Evolutionary conservation across 2,888 invertebrate species (phyloP).

Genomic region (Panzeria rudis): DNA sequence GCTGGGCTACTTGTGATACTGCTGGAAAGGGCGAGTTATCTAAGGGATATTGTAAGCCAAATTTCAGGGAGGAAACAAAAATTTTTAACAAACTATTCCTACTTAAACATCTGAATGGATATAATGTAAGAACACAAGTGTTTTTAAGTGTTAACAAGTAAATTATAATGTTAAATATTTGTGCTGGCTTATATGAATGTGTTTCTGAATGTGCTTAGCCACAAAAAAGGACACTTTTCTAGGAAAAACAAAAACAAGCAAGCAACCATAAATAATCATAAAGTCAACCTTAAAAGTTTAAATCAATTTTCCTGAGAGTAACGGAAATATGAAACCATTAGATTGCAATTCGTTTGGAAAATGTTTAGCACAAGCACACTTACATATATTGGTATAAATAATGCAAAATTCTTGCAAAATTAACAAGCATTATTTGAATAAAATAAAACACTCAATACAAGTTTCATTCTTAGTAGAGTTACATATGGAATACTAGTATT

Average conservation of each 20-base stretch:
- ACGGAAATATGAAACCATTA: slow-evolving; percentile 69
- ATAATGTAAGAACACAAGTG: slow-evolving; percentile 75
- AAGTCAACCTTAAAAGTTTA: slow-evolving; percentile 68
- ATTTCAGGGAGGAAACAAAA: slow-evolving; percentile 11
- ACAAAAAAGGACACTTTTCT: slow-evolving; percentile 45
- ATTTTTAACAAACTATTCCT: slow-evolving; percentile 46
- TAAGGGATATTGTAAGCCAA: slow-evolving; percentile 5
- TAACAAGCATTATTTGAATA: slow-evolving; percentile 33
- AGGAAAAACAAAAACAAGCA: slow-evolving; percentile 27
- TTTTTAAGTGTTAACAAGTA: slow-evolving; percentile 82
- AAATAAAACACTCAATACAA: slow-evolving; percentile 40
- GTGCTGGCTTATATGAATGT: neutral
- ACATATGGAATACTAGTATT: slow-evolving; percentile 5
- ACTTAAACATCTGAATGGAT: slow-evolving; percentile 42
- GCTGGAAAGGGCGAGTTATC: neutral
- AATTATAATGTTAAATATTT: slow-evolving; percentile 76
- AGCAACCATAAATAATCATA: slow-evolving; percentile 59
- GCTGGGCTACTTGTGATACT: neutral
- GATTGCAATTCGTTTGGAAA: slow-evolving; percentile 70
- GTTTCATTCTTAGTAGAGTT: slow-evolving; percentile 30
- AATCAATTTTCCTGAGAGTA: slow-evolving; percentile 67
- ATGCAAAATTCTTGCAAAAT: slow-evolving; percentile 52
- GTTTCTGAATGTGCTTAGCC: slow-evolving; percentile 22
- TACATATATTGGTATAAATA: slow-evolving; percentile 33
- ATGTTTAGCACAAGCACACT: slow-evolving; percentile 33